Base-by-base conservation (phyloP, 2,888 invertebrate species). In the Ptychoptera contaminata region DNA sequence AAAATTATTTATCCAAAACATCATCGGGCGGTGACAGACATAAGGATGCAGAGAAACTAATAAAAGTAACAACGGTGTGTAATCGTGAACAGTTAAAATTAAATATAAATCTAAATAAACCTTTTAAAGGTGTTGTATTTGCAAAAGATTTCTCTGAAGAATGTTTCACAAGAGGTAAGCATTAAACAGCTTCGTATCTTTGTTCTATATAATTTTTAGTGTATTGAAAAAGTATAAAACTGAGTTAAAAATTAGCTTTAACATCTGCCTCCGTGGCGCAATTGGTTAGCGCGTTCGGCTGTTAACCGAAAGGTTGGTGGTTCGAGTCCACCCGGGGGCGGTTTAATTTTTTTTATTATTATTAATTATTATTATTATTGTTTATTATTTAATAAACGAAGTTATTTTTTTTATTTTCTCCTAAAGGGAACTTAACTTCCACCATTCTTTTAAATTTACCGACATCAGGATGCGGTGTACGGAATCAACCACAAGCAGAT, bases 141-240 rank as follows among this genome's bases (percentile, higher is more conserved):
- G 79, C 82, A 49, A 80, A 77, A 62, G 82, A 82, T 53, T 83
- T 82, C 60, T 75, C 80, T 0, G 71, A 77, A 47, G 81, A 81
- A 56, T 84, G 84, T 55, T 69, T 73, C 29, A 66, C 72, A 10
- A 69, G 73, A 56, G 82, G 82, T 65, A 23, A 23, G 23, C 7
- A 23, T 3, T 3, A 3, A 23, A 23, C 23, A 23, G n/a, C n/a
- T n/a, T n/a, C n/a, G n/a, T n/a, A n/a, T n/a, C n/a, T n/a, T n/a
- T 23, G 7, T 23, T 5, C 7, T 23, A 57, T 57, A 59, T 46
- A 31, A 16, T 30, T 43, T 8, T 15, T 11, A 38, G 10, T 4
- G 14, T 15, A 5, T 7, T 6, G 4, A 12, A 16, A 15, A 38
- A 4, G 10, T 15, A 15, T 38, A 11, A 15, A 16, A 15, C 16